phyloP scores from a whole-genome alignment of 2,113 vertebrate species.

The Pterocles orientalis region DNA sequence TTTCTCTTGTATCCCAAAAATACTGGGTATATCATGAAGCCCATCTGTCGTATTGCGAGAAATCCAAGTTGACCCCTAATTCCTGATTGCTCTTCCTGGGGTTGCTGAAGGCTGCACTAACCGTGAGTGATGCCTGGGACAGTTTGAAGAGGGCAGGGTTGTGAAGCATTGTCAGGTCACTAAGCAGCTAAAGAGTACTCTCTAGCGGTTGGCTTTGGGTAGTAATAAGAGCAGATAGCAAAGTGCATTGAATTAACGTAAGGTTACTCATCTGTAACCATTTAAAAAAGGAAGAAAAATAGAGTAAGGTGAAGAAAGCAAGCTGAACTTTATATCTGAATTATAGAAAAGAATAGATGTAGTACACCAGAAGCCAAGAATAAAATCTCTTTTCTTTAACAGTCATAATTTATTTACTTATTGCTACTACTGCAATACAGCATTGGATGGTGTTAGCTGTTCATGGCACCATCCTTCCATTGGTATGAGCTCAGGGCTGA shows the following conservation, averaged over 20 bases:
- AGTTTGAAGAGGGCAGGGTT: background rate
- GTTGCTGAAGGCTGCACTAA: background rate
- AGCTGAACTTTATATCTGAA: background rate
- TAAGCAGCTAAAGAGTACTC: slow-evolving; percentile 50
- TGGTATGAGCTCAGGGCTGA: background rate
- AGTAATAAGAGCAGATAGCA: background rate
- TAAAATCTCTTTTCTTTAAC: background rate
- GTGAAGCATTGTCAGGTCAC: background rate
- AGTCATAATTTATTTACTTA: background rate
- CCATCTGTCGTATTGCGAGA: background rate
- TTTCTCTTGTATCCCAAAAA: background rate
- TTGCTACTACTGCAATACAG: background rate
- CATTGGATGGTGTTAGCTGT: background rate
- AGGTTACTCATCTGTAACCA: background rate
- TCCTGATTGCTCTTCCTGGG: background rate
- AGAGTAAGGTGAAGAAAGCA: background rate
- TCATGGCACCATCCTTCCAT: background rate
- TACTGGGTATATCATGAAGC: background rate
- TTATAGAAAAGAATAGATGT: background rate
- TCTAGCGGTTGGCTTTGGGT: slow-evolving; percentile 38
- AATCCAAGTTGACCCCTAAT: background rate
- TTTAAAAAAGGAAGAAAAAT: background rate
- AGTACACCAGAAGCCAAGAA: background rate
- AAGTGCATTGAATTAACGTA: background rate
- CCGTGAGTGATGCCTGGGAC: background rate